These are phyloP conservation scores for Pogonognathellus flavescens DNA, from an alignment of 1,140 invertebrate species.

Conservation along the genomic window DNA sequence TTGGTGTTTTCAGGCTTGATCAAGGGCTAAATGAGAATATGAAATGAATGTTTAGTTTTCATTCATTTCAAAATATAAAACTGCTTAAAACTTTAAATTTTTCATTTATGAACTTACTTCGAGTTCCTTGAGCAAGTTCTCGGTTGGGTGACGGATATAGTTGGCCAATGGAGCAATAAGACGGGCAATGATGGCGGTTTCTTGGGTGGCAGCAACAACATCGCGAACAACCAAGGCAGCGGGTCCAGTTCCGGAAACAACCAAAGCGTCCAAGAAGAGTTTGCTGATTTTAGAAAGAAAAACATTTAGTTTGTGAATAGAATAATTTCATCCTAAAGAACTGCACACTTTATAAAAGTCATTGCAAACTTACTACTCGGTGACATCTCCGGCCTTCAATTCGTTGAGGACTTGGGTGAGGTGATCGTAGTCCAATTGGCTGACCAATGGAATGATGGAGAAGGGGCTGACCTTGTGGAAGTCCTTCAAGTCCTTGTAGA, in stretches of 20 bases:
- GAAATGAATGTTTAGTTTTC: neutral
- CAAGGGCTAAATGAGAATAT: neutral
- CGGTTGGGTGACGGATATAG: conserved; percentile 64
- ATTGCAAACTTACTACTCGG: conserved; percentile 54
- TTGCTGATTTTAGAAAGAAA: conserved; percentile 55
- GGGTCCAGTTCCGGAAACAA: conserved; percentile 64
- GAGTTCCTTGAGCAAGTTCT: conserved; percentile 62
- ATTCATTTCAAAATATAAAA: neutral
- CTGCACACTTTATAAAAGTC: neutral
- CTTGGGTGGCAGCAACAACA: conserved; percentile 57
- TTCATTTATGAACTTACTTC: conserved; percentile 21
- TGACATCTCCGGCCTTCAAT: conserved; percentile 57
- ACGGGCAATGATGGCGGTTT: conserved; percentile 56
- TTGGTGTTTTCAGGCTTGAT: conserved; percentile 56
- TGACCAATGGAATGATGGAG: conserved; percentile 59
- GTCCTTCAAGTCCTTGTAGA: conserved; percentile 60
- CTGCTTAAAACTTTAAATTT: conserved; percentile 1
- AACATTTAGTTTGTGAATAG: too few species aligned
- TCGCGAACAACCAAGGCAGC: conserved; percentile 65
- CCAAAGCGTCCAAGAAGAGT: conserved; percentile 65
- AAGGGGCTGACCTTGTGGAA: conserved; percentile 64
- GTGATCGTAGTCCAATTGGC: conserved; percentile 63
- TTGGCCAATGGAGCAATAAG: conserved; percentile 59
- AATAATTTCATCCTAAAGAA: neutral
- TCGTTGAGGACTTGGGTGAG: conserved; percentile 59